Evolutionary conservation across 2,113 vertebrate genomes (phyloP), one percentile per base, ranked within the genome.

Genomic region (Zosterops japonicus): DNA sequence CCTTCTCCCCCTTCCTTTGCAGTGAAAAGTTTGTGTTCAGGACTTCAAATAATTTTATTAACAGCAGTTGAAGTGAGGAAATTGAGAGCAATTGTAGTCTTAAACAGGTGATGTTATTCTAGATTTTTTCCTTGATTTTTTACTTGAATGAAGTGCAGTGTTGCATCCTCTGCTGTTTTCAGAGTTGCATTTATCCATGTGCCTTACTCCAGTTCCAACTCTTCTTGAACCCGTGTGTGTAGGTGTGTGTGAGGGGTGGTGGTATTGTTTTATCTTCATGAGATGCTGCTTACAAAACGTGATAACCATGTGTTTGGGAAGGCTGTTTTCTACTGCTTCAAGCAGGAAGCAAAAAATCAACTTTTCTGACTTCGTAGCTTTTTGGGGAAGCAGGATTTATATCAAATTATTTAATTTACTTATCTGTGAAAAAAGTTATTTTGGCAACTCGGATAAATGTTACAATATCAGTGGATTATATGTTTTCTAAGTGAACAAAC

Each of bases 181-280:
- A 49, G 82, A 47, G n/a, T 11, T 93, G 59, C 7, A 6, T 83
- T 80, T 83, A 3, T 61, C 47, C 1, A 0, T 28, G 75, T 83
- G n/a, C 36, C 82, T 11, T 74, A 9, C 11, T 83, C 23, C 28
- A 39, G 0, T 65, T 70, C 44, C n/a, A 87, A 0, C 24, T 5
- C 11, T 22, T 8, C 33, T 25, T 76, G 67, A 52, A 28, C 25
- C 20, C 4, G 0, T 2, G 6, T 49, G 16, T 5, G 5, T 39
- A 42, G 72, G 44, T 64, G 53, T 29, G 5, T 14, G 42, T 46
- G 67, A 89, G 52, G 52, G 36, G 6, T 59, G n/a, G 6, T 79
- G 74, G 20, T 53, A 14, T 20, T 65, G 44, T 65, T 94, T 90
- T 68, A 29, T n/a, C 10, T 28, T 46, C 5, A 0, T 57, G 89